Base-by-base conservation (phyloP, 2,888 invertebrate species). In the Drosophila yooni region DNA sequence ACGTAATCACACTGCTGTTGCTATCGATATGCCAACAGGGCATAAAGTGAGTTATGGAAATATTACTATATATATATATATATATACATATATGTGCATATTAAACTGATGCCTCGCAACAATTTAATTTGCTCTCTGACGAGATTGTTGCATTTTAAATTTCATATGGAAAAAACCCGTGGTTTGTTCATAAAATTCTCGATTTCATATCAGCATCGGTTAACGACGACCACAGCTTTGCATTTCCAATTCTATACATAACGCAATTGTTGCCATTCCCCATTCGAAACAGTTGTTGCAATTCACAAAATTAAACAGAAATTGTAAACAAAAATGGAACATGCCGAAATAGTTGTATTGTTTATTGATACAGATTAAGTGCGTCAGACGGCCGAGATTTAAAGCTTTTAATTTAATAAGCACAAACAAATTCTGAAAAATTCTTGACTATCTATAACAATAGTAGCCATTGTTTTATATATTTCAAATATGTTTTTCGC, bases 41-140 rank as follows among this genome's bases (percentile, higher is more conserved):
- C 11, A 18, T 25, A 1, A 21, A 21, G 21, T 18, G 51, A 58
- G 50, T 33, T 46, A 48, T 33, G 69, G 11, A 60, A 75, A 40
- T 53, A 58, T n/a, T 57, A 48, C 61, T 66, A 61, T 54, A 53
- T 38, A 29, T 10, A 73, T 21, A 73, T 21, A 21, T 78, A 33
- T 61, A 53, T 43, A 15, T 13, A 68, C 68, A 46, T 2, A 15
- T 40, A 11, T 38, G 6, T 43, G 21, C 11, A 21, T 43, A 21
- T 43, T 43, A 62, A 48, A 57, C 54, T 48, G 46, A 58, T 46
- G 50, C 38, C 18, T 65, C 40, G 61, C 33, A 61, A 51, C 33
- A 59, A 51, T 74, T 62, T 40, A 56, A 48, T 27, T 31, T 43
- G 6, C 54, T 27, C 29, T 21, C 40, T 25, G 31, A 34, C 43